Percentiles rank a stretch among this genome's conserved stretches.
These are phyloP conservation scores for Montipora foliosa DNA, from an alignment of 64 coral and sea anemone genomes.

Conservation along the genomic window DNA sequence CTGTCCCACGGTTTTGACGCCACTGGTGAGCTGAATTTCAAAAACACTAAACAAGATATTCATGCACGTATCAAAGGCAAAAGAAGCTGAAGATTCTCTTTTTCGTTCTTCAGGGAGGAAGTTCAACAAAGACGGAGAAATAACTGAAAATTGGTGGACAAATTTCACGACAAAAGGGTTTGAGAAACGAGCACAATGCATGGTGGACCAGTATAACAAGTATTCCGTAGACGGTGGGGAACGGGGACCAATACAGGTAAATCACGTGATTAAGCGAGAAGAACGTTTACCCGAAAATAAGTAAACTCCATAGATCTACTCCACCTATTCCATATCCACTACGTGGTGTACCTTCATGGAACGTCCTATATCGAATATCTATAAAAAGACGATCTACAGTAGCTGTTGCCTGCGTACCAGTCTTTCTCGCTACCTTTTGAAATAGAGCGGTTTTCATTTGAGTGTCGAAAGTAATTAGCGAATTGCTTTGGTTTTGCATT, in stretches of 20 bases:
- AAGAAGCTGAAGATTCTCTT: neutral
- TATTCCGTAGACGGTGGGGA: slow-evolving; percentile 57
- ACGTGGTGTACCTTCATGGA: too few relatives aligned
- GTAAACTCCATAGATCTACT: too few relatives aligned
- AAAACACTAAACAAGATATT: neutral
- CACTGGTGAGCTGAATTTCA: slow-evolving; percentile 44
- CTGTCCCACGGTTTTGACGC: slow-evolving; percentile 86
- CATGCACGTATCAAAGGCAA: neutral
- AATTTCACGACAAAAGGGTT: slow-evolving; percentile 64
- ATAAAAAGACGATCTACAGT: too few relatives aligned
- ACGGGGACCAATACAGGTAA: slow-evolving; percentile 42
- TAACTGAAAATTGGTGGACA: slow-evolving; percentile 57
- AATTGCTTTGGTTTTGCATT: too few relatives aligned
- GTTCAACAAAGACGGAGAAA: slow-evolving; percentile 81
- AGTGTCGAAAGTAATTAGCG: too few relatives aligned
- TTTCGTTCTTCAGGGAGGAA: slow-evolving; percentile 28
- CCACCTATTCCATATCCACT: too few relatives aligned
- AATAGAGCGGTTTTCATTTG: too few relatives aligned
- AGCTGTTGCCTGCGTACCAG: too few relatives aligned
- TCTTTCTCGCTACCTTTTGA: too few relatives aligned
- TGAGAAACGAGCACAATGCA: slow-evolving; percentile 59
- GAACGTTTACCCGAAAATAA: neutral
- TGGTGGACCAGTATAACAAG: slow-evolving; percentile 75
- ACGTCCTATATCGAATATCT: too few relatives aligned
- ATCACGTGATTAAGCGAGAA: neutral